phyloP scores from a whole-genome alignment of 1,140 invertebrate species.

The Andricus grossulariae region DNA sequence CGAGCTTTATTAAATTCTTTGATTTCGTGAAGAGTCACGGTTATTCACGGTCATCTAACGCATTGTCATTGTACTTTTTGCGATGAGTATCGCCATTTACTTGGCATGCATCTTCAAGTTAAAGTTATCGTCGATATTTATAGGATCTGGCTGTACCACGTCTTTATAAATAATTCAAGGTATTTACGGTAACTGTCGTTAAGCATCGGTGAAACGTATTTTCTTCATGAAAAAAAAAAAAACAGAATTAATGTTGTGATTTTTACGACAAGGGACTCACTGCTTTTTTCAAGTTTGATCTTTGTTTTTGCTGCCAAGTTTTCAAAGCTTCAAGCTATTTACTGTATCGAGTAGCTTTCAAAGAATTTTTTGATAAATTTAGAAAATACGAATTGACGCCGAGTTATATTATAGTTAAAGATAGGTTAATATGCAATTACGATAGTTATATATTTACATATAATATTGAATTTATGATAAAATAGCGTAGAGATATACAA shows the following conservation, averaged over 20 bases:
- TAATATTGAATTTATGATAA: too few relatives aligned
- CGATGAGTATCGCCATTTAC: conserved; percentile 36
- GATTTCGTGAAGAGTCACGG: too few relatives aligned
- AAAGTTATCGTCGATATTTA: conserved; percentile 53
- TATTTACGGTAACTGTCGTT: conserved; percentile 42
- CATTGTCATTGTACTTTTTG: conserved; percentile 5
- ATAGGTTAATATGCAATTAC: too few relatives aligned
- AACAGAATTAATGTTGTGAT: not conserved
- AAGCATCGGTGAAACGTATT: conserved; percentile 33
- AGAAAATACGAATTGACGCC: too few relatives aligned
- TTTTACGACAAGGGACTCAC: not conserved
- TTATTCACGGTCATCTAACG: not conserved
- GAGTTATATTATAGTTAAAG: too few relatives aligned
- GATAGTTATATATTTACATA: too few relatives aligned
- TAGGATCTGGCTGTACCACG: conserved; percentile 42
- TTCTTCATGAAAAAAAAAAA: not conserved
- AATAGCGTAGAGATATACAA: too few relatives aligned
- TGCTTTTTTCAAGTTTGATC: not conserved
- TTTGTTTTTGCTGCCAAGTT: not conserved
- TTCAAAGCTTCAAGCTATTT: not conserved
- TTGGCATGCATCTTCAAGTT: conserved; percentile 54
- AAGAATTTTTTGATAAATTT: too few relatives aligned
- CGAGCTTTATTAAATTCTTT: too few relatives aligned
- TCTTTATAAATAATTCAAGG: conserved; percentile 65
- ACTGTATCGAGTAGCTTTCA: too few relatives aligned